phyloP scores from a whole-genome alignment of 2,888 invertebrate genomes.

The Andrena dorsata region DNA sequence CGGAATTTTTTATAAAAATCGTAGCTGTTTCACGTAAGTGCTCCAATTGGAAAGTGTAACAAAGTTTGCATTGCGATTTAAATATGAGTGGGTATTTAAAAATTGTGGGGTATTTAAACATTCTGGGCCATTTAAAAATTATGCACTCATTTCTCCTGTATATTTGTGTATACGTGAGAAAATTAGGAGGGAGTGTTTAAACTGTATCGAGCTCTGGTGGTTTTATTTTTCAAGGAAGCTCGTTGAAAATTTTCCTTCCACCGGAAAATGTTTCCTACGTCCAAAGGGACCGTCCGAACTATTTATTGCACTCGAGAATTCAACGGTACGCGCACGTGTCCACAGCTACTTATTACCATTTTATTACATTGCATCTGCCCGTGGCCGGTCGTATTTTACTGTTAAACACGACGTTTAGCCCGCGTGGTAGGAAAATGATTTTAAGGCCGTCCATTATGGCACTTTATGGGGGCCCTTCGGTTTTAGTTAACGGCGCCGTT shows the following conservation, averaged over 20 bases:
- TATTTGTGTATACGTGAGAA: not conserved
- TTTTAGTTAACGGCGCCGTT: conserved; percentile 56
- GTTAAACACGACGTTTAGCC: conserved; percentile 51
- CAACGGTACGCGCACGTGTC: conserved; percentile 31
- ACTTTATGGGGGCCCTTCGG: conserved; percentile 54
- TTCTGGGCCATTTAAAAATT: no score
- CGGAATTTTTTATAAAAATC: no score
- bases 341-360: conserved; percentile 60
- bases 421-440: conserved; percentile 54
- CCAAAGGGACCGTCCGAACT: not conserved
- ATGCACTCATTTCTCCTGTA: no score
- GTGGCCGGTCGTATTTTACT: conserved; percentile 39
- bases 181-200: not conserved
- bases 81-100: not conserved
- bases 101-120: no score
- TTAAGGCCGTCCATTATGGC: conserved; percentile 62
- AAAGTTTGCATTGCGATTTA: not conserved
- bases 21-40: no score
- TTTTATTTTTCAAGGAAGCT: no score
- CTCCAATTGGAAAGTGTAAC: not conserved
- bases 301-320: conserved; percentile 20
- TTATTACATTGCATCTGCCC: conserved; percentile 50
- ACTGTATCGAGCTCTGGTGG: no score
- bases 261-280: not conserved
- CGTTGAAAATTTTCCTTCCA: no score